These are phyloP conservation scores for Ochropleura plecta DNA, from an alignment of 2,888 invertebrate genomes.

Conservation along the genomic window DNA sequence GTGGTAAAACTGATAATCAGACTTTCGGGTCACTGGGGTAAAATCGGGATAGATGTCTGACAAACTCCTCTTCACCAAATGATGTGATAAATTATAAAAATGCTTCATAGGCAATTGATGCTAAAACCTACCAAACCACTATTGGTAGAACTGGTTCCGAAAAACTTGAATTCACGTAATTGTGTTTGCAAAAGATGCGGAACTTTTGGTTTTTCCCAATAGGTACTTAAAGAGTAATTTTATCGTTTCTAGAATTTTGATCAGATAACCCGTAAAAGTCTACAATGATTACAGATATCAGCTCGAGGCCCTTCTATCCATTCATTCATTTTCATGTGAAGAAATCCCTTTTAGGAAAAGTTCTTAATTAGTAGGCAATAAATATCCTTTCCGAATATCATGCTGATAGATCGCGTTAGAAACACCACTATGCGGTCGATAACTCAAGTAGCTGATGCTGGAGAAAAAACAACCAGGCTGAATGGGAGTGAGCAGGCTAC, in stretches of 20 bases:
- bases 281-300: neutral
- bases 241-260: constrained; percentile 1
- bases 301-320: neutral
- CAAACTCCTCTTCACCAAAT: no score
- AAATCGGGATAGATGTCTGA: no score
- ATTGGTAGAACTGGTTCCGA: constrained; percentile 14
- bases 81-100: constrained; percentile 3
- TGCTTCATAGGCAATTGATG: constrained; percentile 15
- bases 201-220: neutral
- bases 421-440: no score
- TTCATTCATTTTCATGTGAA: no score
- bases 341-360: neutral
- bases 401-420: no score
- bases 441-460: no score
- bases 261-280: neutral
- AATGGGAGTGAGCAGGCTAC: no score
- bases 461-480: no score
- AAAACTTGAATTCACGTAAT: constrained; percentile 6
- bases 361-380: no score
- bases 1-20: neutral
- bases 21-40: neutral
- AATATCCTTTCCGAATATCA: neutral
- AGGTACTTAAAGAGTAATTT: neutral
- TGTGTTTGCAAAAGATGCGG: constrained; percentile 21
- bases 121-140: constrained; percentile 29